Percentiles rank a stretch among this genome's conserved stretches.
Evolutionary conservation across 2,113 vertebrate genomes (phyloP).

Genomic region (Corvus moneduloides): DNA sequence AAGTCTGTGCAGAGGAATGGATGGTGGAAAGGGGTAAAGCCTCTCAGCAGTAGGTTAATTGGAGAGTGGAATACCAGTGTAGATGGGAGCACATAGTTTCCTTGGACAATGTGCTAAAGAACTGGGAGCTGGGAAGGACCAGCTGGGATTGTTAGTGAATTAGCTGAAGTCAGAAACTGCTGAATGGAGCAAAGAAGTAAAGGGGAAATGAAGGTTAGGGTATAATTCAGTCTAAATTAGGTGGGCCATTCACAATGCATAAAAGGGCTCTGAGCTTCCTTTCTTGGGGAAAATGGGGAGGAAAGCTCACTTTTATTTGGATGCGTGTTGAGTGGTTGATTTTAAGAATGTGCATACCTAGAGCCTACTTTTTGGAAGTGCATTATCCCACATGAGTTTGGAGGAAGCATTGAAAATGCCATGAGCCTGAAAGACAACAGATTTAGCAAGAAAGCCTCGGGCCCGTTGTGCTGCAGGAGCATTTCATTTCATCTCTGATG

Average conservation of each 20-base stretch:
- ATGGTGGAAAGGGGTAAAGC: constrained; percentile 65
- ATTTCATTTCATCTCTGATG: not conserved
- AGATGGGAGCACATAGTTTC: constrained; percentile 55
- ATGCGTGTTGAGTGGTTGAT: constrained; percentile 65
- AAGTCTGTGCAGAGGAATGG: constrained; percentile 69
- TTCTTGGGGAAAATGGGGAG: constrained; percentile 86
- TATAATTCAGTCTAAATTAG: constrained; percentile 90
- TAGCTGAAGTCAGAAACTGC: constrained; percentile 88
- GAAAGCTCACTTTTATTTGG: constrained; percentile 90
- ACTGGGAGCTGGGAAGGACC: constrained; percentile 74
- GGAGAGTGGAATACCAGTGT: constrained; percentile 68
- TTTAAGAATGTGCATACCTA: constrained; percentile 82
- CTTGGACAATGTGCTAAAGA: constrained; percentile 78
- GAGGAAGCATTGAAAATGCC: constrained; percentile 23
- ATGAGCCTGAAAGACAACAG: constrained; percentile 32
- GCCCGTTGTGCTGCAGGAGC: not conserved
- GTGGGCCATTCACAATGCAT: constrained; percentile 85
- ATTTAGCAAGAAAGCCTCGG: not conserved
- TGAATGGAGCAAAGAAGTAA: constrained; percentile 81
- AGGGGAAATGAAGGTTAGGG: constrained; percentile 86
- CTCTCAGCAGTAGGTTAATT: constrained; percentile 83
- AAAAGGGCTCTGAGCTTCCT: constrained; percentile 85
- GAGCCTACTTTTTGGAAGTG: constrained; percentile 76
- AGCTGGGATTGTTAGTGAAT: constrained; percentile 86
- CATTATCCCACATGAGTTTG: constrained; percentile 64